A percentile compares a stretch with the other conserved stretches of the same genome.
phyloP scores from a whole-genome alignment of 2,113 vertebrate species.

The Ctenomys sociabilis region DNA sequence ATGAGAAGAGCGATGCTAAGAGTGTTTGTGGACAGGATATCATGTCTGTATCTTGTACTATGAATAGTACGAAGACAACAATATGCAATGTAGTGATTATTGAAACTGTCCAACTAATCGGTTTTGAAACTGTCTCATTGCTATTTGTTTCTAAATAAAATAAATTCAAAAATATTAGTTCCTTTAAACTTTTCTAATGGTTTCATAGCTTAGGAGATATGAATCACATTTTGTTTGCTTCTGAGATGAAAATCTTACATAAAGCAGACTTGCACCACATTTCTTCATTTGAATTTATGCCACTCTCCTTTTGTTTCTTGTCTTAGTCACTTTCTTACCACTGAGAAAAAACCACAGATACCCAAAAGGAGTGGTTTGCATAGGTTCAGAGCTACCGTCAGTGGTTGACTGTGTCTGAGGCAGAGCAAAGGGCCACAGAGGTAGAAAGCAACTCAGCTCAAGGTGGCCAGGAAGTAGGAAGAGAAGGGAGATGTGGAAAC shows the following conservation, averaged over 20 bases:
- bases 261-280: not conserved
- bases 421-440: not conserved
- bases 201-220: not conserved
- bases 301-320: not conserved
- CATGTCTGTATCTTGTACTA: too few species aligned
- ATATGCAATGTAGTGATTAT: too few species aligned
- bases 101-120: too few species aligned
- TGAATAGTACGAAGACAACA: too few species aligned
- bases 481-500: not conserved
- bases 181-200: not conserved
- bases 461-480: not conserved
- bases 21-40: too few species aligned
- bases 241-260: not conserved
- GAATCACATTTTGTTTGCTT: not conserved
- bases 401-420: not conserved
- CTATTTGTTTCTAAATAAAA: too few species aligned
- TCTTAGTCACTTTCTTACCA: not conserved
- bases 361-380: not conserved
- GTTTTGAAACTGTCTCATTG: too few species aligned
- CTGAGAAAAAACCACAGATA: not conserved
- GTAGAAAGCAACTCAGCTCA: not conserved
- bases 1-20: too few species aligned
- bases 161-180: too few species aligned
- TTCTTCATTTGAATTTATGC: not conserved
- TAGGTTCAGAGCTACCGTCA: not conserved